Evolutionary conservation across 2,797 vertebrate species (phyloP), one percentile per base, ranked within the genome.

Genomic region (Okamejei kenojei): DNA sequence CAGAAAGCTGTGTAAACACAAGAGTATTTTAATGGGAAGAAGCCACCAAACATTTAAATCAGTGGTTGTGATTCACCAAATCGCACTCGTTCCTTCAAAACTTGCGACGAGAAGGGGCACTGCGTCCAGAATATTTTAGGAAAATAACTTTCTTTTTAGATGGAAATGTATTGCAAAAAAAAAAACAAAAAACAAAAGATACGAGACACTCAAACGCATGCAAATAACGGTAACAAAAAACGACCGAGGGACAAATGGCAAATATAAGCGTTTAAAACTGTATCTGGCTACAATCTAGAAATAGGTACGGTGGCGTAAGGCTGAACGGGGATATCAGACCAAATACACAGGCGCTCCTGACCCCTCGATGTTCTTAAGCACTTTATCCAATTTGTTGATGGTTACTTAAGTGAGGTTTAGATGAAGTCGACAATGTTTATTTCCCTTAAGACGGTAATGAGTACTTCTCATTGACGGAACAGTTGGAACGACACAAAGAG

Each of bases 351-450:
- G 15, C 6, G 21, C n/a, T 86, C 38, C 2, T 94, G 93, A 93
- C 94, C 94, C 93, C 65, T 81, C 94, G 94, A 93, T 93, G 88
- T 93, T 94, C 90, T 93, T 76, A 94, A 95, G 94, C 93, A 94
- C 94, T 95, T 95, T 94, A 94, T 94, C 94, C 94, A 95, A 94
- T 96, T 95, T 95, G 94, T 95, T 94, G 93, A 93, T 93, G 94
- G 94, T 93, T 94, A 94, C 93, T 94, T 95, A 94, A 94, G 94
- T 94, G 94, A 95, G 95, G 94, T 94, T 94, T 95, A 94, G 94
- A 94, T 94, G 94, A 95, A 96, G 94, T 94, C 94, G 93, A 94
- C 95, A 94, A 93, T 93, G 94, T 94, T 93, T 73, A 93, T 93
- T 95, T 93, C 93, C 94, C 93, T 94, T 94, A 95, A 94, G 94